Evolutionary conservation across 2,113 vertebrate species (phyloP), one percentile per base, ranked within the genome.

Genomic region (Coptodon bakossiorum): DNA sequence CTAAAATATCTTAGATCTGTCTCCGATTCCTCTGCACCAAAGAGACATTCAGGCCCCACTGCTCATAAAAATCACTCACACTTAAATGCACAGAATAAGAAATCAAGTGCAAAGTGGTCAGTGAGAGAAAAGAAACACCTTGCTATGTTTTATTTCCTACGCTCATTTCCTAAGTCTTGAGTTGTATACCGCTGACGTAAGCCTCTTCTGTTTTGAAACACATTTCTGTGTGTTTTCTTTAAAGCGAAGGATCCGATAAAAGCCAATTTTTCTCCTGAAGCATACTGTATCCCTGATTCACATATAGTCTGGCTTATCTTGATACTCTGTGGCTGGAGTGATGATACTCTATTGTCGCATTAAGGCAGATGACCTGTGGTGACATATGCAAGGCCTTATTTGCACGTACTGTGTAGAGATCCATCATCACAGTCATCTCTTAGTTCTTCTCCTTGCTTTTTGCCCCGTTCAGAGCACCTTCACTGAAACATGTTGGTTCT

Each of bases 1-100:
- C 76, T 85, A 90, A 94, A 94, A 91, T 87, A 76, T 88, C 87
- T 86, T 92, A 80, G 91, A 89, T 91, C 88, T 90, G 82, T 93
- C 86, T 91, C 40, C 34, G 83, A 87, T 82, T 87, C 83, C 84
- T 91, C 86, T 90, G 86, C 85, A 92, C 89, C 90, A 76, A 68
- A 68, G 89, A 80, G 79, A 36, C 89, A 56, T 87, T 85, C 68
- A 78, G 56, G 61, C 80, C 83, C 91, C 86, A 53, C 45, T 73
- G 83, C 87, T 89, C 89, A 89, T 93, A 91, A 92, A 91, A 88
- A 89, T 85, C 81, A 81, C 76, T 93, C 52, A 66, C 6, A 29
- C 78, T 90, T 87, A 43, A 87, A 92, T 56, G 81, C 66, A 88
- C 34, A 82, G 31, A 85, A 78, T 63, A 48, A 71, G 68, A 84